These are phyloP conservation scores for Macroramphosus scolopax DNA, from an alignment of 2,797 vertebrate species.

Conservation along the genomic window DNA sequence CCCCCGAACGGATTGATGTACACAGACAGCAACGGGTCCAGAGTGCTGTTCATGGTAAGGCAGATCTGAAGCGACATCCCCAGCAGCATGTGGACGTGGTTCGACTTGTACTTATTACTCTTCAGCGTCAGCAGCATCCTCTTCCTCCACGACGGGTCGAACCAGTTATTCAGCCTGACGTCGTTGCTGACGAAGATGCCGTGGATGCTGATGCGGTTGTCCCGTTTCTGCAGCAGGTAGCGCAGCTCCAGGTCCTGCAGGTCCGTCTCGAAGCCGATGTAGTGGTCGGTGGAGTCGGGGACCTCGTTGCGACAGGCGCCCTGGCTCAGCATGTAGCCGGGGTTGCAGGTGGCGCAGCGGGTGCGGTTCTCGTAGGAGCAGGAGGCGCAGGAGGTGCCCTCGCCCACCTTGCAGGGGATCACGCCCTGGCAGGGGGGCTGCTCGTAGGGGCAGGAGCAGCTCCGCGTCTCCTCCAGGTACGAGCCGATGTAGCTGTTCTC, in stretches of 20 bases:
- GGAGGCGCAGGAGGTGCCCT: conserved; percentile 83
- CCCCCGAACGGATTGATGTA: conserved; percentile 97
- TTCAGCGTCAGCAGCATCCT: conserved; percentile 96
- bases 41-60: conserved; percentile 95
- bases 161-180: conserved; percentile 96
- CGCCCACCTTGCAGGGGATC: conserved; percentile 89
- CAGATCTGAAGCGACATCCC: conserved; percentile 96
- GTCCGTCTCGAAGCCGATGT: conserved; percentile 95
- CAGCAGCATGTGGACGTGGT: conserved; percentile 95
- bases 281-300: conserved; percentile 94
- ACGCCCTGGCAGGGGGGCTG: conserved; percentile 84
- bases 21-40: conserved; percentile 91
- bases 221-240: conserved; percentile 88
- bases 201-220: conserved; percentile 88
- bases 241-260: conserved; percentile 92
- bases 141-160: conserved; percentile 96
- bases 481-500: conserved; percentile 93
- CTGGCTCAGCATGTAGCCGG: conserved; percentile 91
- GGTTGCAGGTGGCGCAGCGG: conserved; percentile 90
- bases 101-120: conserved; percentile 98
- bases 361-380: conserved; percentile 93
- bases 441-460: conserved; percentile 90
- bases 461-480: conserved; percentile 88
- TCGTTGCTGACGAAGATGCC: conserved; percentile 98
- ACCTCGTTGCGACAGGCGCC: conserved; percentile 92